Evolutionary conservation across 2,797 vertebrate genomes (phyloP).

Genomic region (Coilia nasus): DNA sequence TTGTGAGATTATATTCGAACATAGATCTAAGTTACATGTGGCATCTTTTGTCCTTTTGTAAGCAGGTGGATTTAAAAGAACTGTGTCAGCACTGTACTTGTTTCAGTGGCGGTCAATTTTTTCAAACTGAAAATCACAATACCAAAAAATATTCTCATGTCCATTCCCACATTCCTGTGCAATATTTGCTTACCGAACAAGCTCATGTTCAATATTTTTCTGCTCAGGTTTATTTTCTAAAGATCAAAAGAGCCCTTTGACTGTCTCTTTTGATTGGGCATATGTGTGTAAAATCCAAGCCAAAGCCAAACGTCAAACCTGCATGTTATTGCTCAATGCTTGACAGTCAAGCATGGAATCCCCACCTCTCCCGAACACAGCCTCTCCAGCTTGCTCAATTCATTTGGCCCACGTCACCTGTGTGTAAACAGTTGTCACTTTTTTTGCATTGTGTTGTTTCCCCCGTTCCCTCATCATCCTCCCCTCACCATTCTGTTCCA

Average conservation of each 20-base stretch:
- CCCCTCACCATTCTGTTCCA: constrained; percentile 61
- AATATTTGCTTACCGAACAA: neutral
- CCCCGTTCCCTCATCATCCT: neutral
- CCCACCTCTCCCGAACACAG: neutral
- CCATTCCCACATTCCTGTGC: neutral
- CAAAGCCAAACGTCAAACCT: neutral
- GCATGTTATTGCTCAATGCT: constrained; percentile 16
- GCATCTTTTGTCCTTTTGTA: neutral
- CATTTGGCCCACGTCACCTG: neutral
- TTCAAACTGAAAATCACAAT: neutral
- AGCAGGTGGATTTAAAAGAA: neutral
- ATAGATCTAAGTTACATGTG: neutral
- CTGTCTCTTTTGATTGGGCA: neutral
- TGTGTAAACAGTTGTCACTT: constrained; percentile 39
- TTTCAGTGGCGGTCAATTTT: neutral
- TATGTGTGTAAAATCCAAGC: constrained; percentile 12
- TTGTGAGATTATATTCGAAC: neutral
- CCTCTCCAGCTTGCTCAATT: neutral
- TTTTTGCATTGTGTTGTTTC: constrained; percentile 42
- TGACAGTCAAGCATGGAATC: constrained; percentile 24
- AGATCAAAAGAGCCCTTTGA: neutral
- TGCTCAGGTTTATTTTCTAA: neutral
- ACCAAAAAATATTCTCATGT: neutral
- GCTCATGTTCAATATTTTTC: neutral
- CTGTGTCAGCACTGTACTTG: neutral